A percentile compares a stretch with the other conserved stretches of the same genome.
These are phyloP conservation scores for Mirza zaza DNA, from an alignment of 2,113 vertebrate species.

Conservation along the genomic window DNA sequence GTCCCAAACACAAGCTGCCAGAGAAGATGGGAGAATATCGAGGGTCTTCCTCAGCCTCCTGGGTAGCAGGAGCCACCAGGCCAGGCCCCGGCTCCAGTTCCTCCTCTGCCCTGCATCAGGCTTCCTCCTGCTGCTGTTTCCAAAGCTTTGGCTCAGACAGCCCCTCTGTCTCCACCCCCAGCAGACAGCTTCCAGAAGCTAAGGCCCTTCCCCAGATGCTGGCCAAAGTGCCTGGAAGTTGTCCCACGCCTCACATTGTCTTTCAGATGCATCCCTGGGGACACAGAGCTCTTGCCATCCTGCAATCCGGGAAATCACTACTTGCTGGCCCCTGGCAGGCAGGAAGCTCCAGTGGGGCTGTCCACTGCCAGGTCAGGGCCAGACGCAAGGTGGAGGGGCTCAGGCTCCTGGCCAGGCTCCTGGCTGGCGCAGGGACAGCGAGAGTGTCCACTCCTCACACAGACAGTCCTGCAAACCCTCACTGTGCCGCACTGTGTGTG, in stretches of 20 bases:
- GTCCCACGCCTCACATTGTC: not conserved
- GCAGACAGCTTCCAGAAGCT: not conserved
- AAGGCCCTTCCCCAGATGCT: not conserved
- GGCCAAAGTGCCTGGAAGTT: conserved; percentile 24
- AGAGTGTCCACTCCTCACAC: not conserved
- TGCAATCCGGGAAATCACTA: not conserved
- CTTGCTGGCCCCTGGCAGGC: not conserved
- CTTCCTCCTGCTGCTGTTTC: not conserved
- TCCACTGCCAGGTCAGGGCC: not conserved
- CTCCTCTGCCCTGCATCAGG: not conserved
- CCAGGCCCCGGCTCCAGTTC: not conserved
- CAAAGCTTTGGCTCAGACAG: not conserved
- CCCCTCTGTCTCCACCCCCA: not conserved
- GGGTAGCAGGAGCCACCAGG: not conserved
- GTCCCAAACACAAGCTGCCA: not conserved
- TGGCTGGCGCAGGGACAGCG: not conserved
- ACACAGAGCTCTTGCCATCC: not conserved
- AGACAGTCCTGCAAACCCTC: not conserved
- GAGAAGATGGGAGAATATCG: not conserved
- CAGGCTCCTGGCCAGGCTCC: not conserved
- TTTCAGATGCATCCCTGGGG: not conserved
- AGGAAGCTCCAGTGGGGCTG: not conserved
- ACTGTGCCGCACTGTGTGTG: not conserved
- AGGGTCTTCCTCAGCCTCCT: not conserved
- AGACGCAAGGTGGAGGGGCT: not conserved